A percentile compares a stretch with the other conserved stretches of the same genome.
phyloP scores from a whole-genome alignment of 2,797 vertebrate genomes.

The Spinus olivaceus region DNA sequence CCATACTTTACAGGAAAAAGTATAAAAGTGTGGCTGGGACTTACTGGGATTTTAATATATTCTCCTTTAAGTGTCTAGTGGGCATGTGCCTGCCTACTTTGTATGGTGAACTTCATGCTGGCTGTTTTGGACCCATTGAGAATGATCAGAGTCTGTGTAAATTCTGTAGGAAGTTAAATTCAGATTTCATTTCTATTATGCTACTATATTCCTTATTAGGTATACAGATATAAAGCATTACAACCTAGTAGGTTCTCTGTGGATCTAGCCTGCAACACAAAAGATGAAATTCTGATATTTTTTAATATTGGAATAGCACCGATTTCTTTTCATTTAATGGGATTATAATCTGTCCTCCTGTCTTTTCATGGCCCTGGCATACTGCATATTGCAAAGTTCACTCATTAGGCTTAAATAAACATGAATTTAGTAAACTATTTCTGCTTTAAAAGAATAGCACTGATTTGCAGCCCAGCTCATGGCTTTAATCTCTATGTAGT shows the following conservation, averaged over 20 bases:
- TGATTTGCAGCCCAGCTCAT: background rate
- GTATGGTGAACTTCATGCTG: background rate
- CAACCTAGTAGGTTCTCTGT: background rate
- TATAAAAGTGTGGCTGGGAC: background rate
- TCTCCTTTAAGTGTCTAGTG: background rate
- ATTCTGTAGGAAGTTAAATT: background rate
- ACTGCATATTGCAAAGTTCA: background rate
- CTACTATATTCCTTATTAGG: background rate
- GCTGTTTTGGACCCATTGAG: background rate
- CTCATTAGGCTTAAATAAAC: background rate
- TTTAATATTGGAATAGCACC: background rate
- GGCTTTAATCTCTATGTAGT: background rate
- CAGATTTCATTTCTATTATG: background rate
- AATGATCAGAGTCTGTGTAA: background rate
- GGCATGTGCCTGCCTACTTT: background rate
- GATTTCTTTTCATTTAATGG: background rate
- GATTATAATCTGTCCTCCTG: background rate
- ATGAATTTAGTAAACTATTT: background rate
- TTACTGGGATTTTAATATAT: background rate
- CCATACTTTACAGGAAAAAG: background rate
- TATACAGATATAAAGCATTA: background rate
- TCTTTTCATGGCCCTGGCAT: background rate
- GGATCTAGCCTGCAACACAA: background rate
- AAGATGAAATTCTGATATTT: background rate
- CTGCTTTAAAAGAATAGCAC: background rate